Evolutionary conservation across 1,140 invertebrate genomes (phyloP), one percentile per base, ranked within the genome.

Genomic region (Drepana arcuata): DNA sequence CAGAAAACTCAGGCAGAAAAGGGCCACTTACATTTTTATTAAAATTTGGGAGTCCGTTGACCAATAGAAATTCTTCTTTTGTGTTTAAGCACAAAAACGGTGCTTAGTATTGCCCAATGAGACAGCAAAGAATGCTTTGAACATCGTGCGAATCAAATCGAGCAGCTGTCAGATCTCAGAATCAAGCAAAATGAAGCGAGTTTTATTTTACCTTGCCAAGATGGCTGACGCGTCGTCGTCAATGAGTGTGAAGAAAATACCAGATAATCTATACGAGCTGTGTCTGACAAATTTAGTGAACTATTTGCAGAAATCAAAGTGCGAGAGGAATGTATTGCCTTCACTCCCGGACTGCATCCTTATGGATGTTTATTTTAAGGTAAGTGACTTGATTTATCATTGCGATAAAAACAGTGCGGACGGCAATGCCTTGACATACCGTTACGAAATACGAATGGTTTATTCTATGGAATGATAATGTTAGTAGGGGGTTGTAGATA

Each of bases 301-400:
- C 56, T 80, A 71, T 60, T 61, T 79, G 61, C 63, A 79, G 39
- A 81, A 79, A 69, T 71, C 53, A 30, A 75, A 81, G 65, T 79
- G 68, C 55, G 62, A 73, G 34, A 58, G 69, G 50, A 69, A 80
- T 65, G 80, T 79, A 45, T 60, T 78, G 40, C 59, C 58, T 14
- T 56, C 51, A 16, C 52, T 90, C 30, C 88, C 88, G 30, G 86
- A 88, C 36, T 86, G 78, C 68, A 80, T 89, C 52, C 70, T 88
- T 27, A 88, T 89, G 69, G 89, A 90, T 84, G 78, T 90, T 48
- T 89, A 89, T 63, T 86, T 87, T 67, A 87, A 86, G 86, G 88
- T 90, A 74, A 87, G 71, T 67, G 52, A n/a, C n/a, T n/a, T n/a
- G n/a, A n/a, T n/a, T n/a, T n/a, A n/a, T n/a, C n/a, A n/a, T n/a